A percentile compares a stretch with the other conserved stretches of the same genome.
Evolutionary conservation across 2,888 invertebrate species (phyloP).

Genomic region (Fragum fragum): DNA sequence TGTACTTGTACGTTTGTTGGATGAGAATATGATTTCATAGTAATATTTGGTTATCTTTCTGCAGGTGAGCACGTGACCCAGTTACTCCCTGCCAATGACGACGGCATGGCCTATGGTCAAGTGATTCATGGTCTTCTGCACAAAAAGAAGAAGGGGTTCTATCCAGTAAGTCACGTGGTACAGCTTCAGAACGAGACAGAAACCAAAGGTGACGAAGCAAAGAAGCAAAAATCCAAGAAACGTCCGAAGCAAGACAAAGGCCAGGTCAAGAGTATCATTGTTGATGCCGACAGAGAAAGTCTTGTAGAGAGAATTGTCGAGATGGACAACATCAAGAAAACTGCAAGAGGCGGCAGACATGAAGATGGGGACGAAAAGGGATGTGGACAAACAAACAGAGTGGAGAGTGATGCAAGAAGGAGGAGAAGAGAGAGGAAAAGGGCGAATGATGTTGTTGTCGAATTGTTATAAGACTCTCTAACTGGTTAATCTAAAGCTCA

Average conservation of each 20-base stretch:
- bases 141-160: slow-evolving; percentile 36
- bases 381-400: not conserved
- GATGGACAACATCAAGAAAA: not conserved
- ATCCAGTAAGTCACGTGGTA: slow-evolving; percentile 25
- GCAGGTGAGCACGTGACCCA: slow-evolving; percentile 26
- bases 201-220: not conserved
- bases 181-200: slow-evolving; percentile 1
- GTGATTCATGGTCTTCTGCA: slow-evolving; percentile 24
- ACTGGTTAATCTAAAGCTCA: too few relatives aligned
- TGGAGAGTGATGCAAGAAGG: slow-evolving; percentile 11
- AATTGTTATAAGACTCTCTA: not conserved
- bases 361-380: not conserved
- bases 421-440: slow-evolving; percentile 22
- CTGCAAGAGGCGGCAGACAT: not conserved
- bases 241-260: not conserved
- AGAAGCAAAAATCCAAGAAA: not conserved
- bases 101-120: slow-evolving; percentile 23
- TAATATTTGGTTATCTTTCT: not conserved
- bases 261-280: not conserved
- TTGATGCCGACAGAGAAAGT: not conserved
- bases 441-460: not conserved
- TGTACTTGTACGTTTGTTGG: too few relatives aligned
- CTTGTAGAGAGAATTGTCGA: not conserved
- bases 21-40: too few relatives aligned
- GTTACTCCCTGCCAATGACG: slow-evolving; percentile 15